phyloP scores from a whole-genome alignment of 2,888 invertebrate genomes.

The Noctua janthina region DNA sequence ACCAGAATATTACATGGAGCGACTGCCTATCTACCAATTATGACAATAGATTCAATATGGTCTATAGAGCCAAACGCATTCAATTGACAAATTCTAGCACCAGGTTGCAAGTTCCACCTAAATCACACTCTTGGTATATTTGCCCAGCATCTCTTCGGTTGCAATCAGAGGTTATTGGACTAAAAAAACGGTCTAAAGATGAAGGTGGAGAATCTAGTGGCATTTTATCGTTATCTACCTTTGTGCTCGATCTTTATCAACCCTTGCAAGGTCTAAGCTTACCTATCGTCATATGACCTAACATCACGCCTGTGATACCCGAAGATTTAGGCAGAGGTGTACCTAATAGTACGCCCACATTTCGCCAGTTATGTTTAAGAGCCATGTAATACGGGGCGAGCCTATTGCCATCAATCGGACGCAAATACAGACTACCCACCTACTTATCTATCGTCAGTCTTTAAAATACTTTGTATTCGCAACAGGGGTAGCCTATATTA shows the following conservation, averaged over 20 bases:
- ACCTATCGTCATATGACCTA: not conserved
- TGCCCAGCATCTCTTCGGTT: not conserved
- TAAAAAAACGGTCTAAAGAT: not conserved
- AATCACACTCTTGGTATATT: not conserved
- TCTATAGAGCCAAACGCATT: not conserved
- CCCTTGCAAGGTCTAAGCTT: not conserved
- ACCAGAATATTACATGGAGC: not conserved
- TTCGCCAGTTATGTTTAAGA: too few relatives aligned
- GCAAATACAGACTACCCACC: too few relatives aligned
- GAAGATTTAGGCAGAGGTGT: too few relatives aligned
- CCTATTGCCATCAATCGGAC: too few relatives aligned
- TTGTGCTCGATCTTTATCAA: not conserved
- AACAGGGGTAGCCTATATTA: not conserved
- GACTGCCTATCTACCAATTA: not conserved
- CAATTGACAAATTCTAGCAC: not conserved
- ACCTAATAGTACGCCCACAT: too few relatives aligned
- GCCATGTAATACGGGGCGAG: too few relatives aligned
- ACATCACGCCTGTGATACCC: too few relatives aligned
- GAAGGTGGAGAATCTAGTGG: not conserved
- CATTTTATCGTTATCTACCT: not conserved
- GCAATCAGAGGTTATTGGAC: not conserved
- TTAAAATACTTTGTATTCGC: not conserved
- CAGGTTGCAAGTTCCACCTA: not conserved
- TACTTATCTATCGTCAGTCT: not conserved
- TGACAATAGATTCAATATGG: not conserved